Base-by-base conservation (phyloP, 2,888 invertebrate species). In the Amblyjoppa fuscipennis region DNA sequence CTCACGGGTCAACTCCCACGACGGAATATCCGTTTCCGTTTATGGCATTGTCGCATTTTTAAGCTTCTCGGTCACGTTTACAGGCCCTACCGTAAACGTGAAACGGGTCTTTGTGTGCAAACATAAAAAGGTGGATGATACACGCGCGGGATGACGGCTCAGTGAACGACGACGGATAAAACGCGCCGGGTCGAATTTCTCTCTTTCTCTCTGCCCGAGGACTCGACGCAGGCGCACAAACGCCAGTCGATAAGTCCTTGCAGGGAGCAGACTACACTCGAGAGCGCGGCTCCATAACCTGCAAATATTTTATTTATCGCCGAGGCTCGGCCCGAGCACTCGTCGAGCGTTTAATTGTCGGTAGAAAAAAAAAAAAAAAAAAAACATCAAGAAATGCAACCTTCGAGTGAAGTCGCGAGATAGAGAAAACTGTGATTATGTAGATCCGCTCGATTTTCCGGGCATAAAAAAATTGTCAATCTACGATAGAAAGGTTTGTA, bases 261-360 rank as follows among this genome's bases (percentile, higher is more conserved):
- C 70, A 75, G 51, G 16, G 31, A 85, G 86, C 84, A 77, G 86
- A 85, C 83, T 81, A 85, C 77, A 53, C 49, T 66, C 76, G 77
- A 59, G 69, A 76, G 28, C 28, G 28, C 25, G 28, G 25, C 59
- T 9, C 49, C 84, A 86, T 92, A 92, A 92, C 92, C 92, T 92
- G 84, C 75, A 90, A 91, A 88, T 87, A 84, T 80, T 84, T 86
- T 85, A 88, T 88, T 89, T 82, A 85, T 84, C 76, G 87, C 53
- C 51, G 76, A 28, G 61, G 53, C 51, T 56, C 56, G 34, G 25
- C 51, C 25, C 45, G 64, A 53, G 31, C 28, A 59, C 25, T 71
- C 51, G 34, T 66, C 75, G 41, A 11, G 74, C 3, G 66, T 61
- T 34, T 59, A 16, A 51, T 51, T 16, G 38, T 61, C 28, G 11